A percentile compares a stretch with the other conserved stretches of the same genome.
phyloP scores from a whole-genome alignment of 2,888 invertebrate genomes.

The Ichneumon xanthorius region DNA sequence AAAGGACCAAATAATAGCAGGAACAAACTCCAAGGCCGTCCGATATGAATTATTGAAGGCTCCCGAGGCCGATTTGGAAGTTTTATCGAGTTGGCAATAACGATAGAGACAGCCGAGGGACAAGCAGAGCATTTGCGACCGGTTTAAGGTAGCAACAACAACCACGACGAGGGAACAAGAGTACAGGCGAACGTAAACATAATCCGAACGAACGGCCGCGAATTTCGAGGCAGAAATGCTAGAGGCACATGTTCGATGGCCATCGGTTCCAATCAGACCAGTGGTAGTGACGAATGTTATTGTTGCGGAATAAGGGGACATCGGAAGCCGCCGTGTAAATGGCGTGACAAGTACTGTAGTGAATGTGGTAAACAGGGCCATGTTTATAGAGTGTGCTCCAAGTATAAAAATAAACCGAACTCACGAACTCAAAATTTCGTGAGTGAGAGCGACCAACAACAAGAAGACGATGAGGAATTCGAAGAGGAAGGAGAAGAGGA shows the following conservation, averaged over 20 bases:
- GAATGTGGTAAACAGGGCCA: conserved; percentile 47
- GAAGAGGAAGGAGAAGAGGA: background rate
- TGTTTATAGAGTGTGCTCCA: conserved; percentile 17
- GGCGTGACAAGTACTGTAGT: conserved; percentile 34
- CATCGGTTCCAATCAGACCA: background rate
- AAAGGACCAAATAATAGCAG: conserved; percentile 36
- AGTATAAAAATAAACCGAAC: background rate
- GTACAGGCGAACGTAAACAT: background rate
- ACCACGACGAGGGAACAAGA: background rate
- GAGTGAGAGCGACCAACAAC: background rate
- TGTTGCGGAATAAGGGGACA: conserved; percentile 7
- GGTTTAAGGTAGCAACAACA: background rate
- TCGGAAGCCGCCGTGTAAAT: conserved; percentile 4
- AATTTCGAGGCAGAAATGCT: too few species aligned
- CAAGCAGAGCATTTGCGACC: conserved; percentile 3
- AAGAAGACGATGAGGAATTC: background rate
- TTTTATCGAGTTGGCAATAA: conserved; percentile 10
- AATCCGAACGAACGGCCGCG: background rate
- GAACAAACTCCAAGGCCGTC: conserved; percentile 29
- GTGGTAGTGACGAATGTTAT: background rate
- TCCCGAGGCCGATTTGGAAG: conserved; percentile 11
- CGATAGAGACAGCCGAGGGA: conserved; percentile 24
- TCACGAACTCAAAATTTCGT: background rate
- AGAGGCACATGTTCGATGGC: too few species aligned
- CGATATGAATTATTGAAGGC: conserved; percentile 41